Evolutionary conservation across 1,140 invertebrate species (phyloP).

Genomic region (Diorhabda carinulata): DNA sequence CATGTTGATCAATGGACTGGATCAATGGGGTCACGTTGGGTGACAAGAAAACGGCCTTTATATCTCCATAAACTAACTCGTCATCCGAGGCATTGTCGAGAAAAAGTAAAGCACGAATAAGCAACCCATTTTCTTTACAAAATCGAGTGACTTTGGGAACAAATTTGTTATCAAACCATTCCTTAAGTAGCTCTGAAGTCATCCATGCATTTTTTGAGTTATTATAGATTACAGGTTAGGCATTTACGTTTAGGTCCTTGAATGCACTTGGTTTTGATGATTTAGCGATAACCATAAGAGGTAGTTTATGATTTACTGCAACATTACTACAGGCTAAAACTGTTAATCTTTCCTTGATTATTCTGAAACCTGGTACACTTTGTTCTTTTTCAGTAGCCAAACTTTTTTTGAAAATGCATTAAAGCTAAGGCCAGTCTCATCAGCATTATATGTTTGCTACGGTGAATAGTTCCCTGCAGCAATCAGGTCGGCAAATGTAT

Average conservation of each 20-base stretch:
- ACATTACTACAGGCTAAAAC: slow-evolving; percentile 45
- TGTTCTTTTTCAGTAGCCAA: slow-evolving; percentile 42
- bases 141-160: background rate
- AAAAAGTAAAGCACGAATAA: slow-evolving; percentile 3
- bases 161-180: background rate
- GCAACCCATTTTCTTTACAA: slow-evolving; percentile 3
- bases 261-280: slow-evolving; percentile 20
- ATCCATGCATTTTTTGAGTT: slow-evolving; percentile 16
- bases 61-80: background rate
- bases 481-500: too few species aligned
- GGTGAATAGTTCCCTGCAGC: too few species aligned
- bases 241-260: slow-evolving; percentile 17
- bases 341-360: slow-evolving; percentile 28
- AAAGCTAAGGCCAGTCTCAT: slow-evolving; percentile 46
- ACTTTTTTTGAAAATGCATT: slow-evolving; percentile 44
- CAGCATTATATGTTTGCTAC: slow-evolving; percentile 46
- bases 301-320: slow-evolving; percentile 41
- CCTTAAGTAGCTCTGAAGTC: background rate
- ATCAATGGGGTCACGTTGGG: slow-evolving; percentile 46
- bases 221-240: slow-evolving; percentile 9
- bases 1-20: slow-evolving; percentile 45
- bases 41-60: slow-evolving; percentile 9
- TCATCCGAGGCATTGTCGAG: slow-evolving; percentile 1
- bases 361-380: too few species aligned
- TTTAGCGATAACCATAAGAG: slow-evolving; percentile 31